phyloP scores from a whole-genome alignment of 2,888 invertebrate genomes.

The Cryptus armator region DNA sequence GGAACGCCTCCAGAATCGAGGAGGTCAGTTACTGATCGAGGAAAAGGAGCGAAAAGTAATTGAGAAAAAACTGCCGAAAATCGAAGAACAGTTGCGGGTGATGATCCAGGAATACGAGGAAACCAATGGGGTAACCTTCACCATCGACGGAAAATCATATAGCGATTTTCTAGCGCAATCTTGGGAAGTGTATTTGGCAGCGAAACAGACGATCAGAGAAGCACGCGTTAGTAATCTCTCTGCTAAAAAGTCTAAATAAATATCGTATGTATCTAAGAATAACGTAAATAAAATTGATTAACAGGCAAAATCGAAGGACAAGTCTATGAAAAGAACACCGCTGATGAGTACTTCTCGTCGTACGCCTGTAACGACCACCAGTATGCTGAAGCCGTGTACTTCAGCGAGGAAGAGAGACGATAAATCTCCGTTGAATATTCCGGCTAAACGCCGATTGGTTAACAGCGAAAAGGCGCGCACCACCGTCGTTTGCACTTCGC shows the following conservation, averaged over 20 bases:
- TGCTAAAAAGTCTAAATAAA: conserved; percentile 31
- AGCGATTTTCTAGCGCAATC: conserved; percentile 88
- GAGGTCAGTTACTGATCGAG: conserved; percentile 93
- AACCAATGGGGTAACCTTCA: conserved; percentile 87
- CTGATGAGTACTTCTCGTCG: conserved; percentile 78
- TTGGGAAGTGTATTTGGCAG: conserved; percentile 88
- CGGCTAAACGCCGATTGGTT: conserved; percentile 73
- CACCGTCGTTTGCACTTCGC: conserved; percentile 68
- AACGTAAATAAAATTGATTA: conserved; percentile 86
- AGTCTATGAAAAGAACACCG: conserved; percentile 79
- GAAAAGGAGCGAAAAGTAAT: conserved; percentile 95
- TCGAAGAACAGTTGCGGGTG: conserved; percentile 89
- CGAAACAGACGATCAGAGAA: conserved; percentile 83
- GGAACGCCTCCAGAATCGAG: conserved; percentile 94
- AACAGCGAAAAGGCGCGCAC: conserved; percentile 73
- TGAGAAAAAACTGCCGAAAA: conserved; percentile 90
- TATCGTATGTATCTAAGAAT: conserved; percentile 67
- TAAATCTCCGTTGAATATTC: conserved; percentile 75
- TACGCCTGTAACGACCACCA: conserved; percentile 74
- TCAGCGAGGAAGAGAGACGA: conserved; percentile 76
- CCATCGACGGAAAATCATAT: conserved; percentile 88
- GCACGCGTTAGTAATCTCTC: conserved; percentile 76
- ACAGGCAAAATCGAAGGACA: conserved; percentile 86
- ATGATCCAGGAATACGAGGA: conserved; percentile 87
- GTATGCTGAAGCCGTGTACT: conserved; percentile 75